phyloP scores from a whole-genome alignment of 2,113 vertebrate genomes.

The Seriola rivoliana region DNA sequence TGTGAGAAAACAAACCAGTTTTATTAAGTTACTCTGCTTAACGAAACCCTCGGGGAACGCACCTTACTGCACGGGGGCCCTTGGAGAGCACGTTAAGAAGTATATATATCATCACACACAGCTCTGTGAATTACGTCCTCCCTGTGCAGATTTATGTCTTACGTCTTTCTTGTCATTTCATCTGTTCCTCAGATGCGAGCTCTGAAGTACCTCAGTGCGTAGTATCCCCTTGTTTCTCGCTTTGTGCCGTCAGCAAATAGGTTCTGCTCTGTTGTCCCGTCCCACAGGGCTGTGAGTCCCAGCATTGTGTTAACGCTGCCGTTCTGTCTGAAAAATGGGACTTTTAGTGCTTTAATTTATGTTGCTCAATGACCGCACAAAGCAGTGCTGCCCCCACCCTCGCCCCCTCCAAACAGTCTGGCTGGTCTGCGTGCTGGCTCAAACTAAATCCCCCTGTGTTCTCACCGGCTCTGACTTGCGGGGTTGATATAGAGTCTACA shows the following conservation, averaged over 20 bases:
- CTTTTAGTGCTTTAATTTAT: constrained; percentile 62
- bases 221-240: constrained; percentile 22
- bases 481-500: constrained; percentile 26
- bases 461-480: constrained; percentile 12
- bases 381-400: neutral
- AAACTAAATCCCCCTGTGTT: constrained; percentile 5
- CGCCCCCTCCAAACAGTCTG: constrained; percentile 6
- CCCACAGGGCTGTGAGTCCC: constrained; percentile 29
- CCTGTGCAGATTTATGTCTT: constrained; percentile 54
- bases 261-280: constrained; percentile 22
- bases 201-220: constrained; percentile 19
- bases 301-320: neutral
- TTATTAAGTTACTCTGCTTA: constrained; percentile 48
- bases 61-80: constrained; percentile 31
- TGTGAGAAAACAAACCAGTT: constrained; percentile 51
- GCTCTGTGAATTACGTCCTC: constrained; percentile 43
- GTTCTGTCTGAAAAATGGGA: constrained; percentile 30
- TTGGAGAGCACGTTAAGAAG: constrained; percentile 49
- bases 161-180: constrained; percentile 43
- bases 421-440: constrained; percentile 26
- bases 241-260: constrained; percentile 34
- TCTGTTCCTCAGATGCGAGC: constrained; percentile 40
- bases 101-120: constrained; percentile 39
- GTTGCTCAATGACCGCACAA: neutral
- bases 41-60: constrained; percentile 56